These are phyloP conservation scores for Lampropteryx suffumata DNA, from an alignment of 2,888 invertebrate genomes.

Conservation along the genomic window DNA sequence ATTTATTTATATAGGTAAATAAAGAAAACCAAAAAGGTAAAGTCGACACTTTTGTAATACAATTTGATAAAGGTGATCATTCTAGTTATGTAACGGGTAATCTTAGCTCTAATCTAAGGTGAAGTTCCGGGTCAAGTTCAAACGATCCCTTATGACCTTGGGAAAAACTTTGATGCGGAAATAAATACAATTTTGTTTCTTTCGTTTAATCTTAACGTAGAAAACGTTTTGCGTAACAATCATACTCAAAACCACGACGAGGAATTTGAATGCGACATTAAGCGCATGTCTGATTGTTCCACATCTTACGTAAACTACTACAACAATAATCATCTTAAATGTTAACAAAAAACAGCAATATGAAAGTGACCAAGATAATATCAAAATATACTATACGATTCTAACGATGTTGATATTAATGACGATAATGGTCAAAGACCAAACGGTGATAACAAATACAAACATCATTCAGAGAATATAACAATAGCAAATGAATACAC, in stretches of 20 bases:
- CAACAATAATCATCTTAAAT: conserved; percentile 12
- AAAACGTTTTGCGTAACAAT: conserved; percentile 26
- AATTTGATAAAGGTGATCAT: too few species aligned
- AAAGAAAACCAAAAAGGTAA: too few species aligned
- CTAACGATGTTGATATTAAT: conserved; percentile 25
- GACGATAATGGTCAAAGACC: conserved; percentile 32
- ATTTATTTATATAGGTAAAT: too few species aligned
- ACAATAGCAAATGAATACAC: conserved; percentile 58
- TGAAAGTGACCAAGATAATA: neutral
- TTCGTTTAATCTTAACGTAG: conserved; percentile 12
- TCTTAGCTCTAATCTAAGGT: too few species aligned
- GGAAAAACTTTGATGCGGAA: conserved; percentile 1
- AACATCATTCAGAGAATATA: conserved; percentile 42
- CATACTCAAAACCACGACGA: conserved; percentile 22
- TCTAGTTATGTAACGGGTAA: too few species aligned
- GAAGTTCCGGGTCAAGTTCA: too few species aligned
- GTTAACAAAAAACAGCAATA: neutral
- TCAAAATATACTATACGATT: conserved; percentile 12
- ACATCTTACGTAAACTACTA: conserved; percentile 20
- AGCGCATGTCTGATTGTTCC: conserved; percentile 27
- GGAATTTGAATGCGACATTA: conserved; percentile 30
- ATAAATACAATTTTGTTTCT: neutral
- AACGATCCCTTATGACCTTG: too few species aligned
- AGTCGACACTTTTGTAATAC: too few species aligned
- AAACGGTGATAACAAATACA: conserved; percentile 32